A percentile compares a stretch with the other conserved stretches of the same genome.
These are phyloP conservation scores for Limnothrissa miodon DNA, from an alignment of 2,113 vertebrate genomes.

Conservation along the genomic window DNA sequence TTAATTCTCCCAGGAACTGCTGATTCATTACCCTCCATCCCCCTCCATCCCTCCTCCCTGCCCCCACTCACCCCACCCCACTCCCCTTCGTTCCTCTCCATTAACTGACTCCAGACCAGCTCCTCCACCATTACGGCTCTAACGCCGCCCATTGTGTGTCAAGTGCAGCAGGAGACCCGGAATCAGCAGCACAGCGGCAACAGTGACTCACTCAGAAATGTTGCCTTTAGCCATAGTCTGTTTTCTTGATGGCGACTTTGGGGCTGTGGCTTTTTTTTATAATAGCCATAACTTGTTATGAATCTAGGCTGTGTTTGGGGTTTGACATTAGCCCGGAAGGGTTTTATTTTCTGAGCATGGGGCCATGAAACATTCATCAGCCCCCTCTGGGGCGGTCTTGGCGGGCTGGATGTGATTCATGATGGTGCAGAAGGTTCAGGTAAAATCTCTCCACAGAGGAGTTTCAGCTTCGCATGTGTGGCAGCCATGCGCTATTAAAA, in stretches of 20 bases:
- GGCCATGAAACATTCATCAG: constrained; percentile 32
- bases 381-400: background rate
- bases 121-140: background rate
- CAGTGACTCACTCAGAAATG: background rate
- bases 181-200: background rate
- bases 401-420: constrained; percentile 35
- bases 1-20: background rate
- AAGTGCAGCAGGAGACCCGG: background rate
- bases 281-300: background rate
- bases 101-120: background rate
- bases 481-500: constrained; percentile 30
- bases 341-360: background rate
- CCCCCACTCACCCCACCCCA: too few relatives aligned
- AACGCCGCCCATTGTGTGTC: background rate
- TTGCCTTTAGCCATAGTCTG: background rate
- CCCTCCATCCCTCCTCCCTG: background rate
- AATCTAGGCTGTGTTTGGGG: background rate
- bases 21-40: background rate
- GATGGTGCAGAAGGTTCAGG: constrained; percentile 13
- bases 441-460: background rate
- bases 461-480: background rate
- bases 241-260: background rate
- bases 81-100: background rate
- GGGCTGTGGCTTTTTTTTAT: background rate
- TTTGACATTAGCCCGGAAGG: background rate